Conservation (phyloP, 2,888 invertebrate genomes). For the Volucella bombylans region DNA sequence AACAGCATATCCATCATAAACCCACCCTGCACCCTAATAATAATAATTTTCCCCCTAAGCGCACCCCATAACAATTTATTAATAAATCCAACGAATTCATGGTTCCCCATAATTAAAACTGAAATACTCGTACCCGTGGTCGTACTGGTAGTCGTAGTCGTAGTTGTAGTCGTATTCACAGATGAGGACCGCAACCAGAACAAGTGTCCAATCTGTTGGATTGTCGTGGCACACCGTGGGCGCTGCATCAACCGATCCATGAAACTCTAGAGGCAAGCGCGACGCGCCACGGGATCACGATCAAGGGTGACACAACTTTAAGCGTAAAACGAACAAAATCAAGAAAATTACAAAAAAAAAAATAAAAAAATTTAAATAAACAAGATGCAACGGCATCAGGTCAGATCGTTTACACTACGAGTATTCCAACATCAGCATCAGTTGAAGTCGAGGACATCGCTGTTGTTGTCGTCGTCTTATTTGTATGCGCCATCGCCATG, state of each 20-base stretch:
- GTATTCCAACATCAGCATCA: constrained; percentile 44
- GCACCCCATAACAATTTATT: constrained; percentile 68
- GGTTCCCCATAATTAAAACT: constrained; percentile 71
- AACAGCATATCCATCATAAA: constrained; percentile 72
- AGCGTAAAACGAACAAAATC: constrained; percentile 20
- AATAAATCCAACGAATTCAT: constrained; percentile 70
- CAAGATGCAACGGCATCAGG: constrained; percentile 67
- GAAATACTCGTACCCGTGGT: constrained; percentile 58
- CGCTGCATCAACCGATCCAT: constrained; percentile 42
- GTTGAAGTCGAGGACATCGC: constrained; percentile 38
- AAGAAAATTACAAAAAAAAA: constrained; percentile 21
- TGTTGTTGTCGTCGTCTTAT: constrained; percentile 40
- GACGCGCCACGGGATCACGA: constrained; percentile 20
- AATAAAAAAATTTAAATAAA: constrained; percentile 65
- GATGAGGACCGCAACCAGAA: constrained; percentile 35
- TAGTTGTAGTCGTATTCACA: not conserved
- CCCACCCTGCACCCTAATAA: constrained; percentile 65
- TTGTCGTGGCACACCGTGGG: constrained; percentile 35
- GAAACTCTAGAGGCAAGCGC: constrained; percentile 1
- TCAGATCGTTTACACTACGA: constrained; percentile 71
- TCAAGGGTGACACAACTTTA: constrained; percentile 64
- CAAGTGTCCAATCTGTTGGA: constrained; percentile 70
- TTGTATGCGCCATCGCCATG: constrained; percentile 30
- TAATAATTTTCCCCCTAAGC: constrained; percentile 63
- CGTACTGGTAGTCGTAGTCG: constrained; percentile 37